Base-by-base conservation (phyloP, 2,888 invertebrate species). In the Noctua janthe region DNA sequence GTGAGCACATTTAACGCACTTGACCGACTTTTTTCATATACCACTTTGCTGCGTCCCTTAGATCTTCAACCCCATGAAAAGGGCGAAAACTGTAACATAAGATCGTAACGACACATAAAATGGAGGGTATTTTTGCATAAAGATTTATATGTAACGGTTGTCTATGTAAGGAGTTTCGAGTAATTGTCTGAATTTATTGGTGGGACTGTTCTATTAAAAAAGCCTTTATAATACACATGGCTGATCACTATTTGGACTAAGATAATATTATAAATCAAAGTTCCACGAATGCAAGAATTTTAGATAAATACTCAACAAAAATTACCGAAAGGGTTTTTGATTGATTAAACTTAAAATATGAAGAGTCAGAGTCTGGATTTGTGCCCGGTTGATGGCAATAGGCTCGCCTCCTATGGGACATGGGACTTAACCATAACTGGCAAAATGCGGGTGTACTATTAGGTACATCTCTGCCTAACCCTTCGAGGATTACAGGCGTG, bases 1-100 rank as follows among this genome's bases (percentile, higher is more conserved):
- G 67, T 88, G 87, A 88, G 69, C 87, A 86, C 82, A 81, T 88
- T 88, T 82, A 70, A 83, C 73, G 77, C 88, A 88, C 88, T 88
- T 87, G 88, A 84, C 88, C 82, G 86, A 82, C 77, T 88, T 88
- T 87, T 88, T 87, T 88, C 82, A 80, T 80, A 80, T 79, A 80
- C 70, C 80, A 82, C 64, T 80, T 88, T 78, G 75, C 74, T 78
- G 69, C 77, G 49, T 83, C 87, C 85, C 67, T 86, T 82, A 86
- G 78, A 87, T 83, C 71, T 81, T 84, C 78, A 83, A 80, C 82
- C 87, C 85, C 87, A 76, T 75, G 35, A 74, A 79, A 83, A 70
- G 76, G 74, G 51, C 71, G 81, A 80, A 82, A 87, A 88, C 82
- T 87, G 81, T 88, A 88, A 86, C 82, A 83, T 82, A 74, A 82